phyloP scores from a whole-genome alignment of 2,888 invertebrate species.

The Campoplex nolae region DNA sequence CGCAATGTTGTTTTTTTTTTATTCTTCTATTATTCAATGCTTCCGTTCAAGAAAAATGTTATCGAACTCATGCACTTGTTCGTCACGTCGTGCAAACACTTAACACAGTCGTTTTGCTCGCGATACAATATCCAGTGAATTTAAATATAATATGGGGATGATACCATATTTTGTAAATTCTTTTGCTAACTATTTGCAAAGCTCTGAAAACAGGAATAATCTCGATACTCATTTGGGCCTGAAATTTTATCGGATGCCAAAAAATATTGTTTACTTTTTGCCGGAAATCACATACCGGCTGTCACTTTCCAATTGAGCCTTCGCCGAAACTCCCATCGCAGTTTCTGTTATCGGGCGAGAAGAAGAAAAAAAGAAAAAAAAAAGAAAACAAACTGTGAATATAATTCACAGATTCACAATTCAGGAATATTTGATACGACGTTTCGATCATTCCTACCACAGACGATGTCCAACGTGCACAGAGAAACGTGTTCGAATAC shows the following conservation, averaged over 20 bases:
- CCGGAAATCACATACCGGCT: slow-evolving; percentile 57
- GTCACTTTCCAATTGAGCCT: slow-evolving; percentile 58
- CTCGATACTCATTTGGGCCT: too few species aligned
- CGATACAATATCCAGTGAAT: slow-evolving; percentile 85
- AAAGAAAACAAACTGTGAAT: too few species aligned
- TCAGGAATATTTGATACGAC: too few species aligned
- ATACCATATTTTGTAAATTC: slow-evolving; percentile 87
- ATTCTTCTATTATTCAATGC: not conserved
- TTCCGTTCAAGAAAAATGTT: slow-evolving; percentile 76
- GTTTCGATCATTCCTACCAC: not conserved
- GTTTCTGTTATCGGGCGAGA: slow-evolving; percentile 52
- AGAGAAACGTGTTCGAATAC: not conserved
- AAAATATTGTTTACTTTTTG: slow-evolving; percentile 48
- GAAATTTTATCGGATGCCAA: too few species aligned
- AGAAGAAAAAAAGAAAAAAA: too few species aligned
- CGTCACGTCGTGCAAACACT: slow-evolving; percentile 88
- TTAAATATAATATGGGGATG: slow-evolving; percentile 88
- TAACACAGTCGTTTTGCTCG: slow-evolving; percentile 86
- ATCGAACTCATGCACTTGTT: slow-evolving; percentile 81
- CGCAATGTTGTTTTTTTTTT: not conserved
- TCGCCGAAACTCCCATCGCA: slow-evolving; percentile 66
- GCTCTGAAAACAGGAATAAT: slow-evolving; percentile 76
- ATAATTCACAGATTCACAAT: too few species aligned
- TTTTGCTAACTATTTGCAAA: slow-evolving; percentile 84
- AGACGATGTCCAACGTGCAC: not conserved